phyloP scores from a whole-genome alignment of 2,888 invertebrate species.

The Drosophila robusta region DNA sequence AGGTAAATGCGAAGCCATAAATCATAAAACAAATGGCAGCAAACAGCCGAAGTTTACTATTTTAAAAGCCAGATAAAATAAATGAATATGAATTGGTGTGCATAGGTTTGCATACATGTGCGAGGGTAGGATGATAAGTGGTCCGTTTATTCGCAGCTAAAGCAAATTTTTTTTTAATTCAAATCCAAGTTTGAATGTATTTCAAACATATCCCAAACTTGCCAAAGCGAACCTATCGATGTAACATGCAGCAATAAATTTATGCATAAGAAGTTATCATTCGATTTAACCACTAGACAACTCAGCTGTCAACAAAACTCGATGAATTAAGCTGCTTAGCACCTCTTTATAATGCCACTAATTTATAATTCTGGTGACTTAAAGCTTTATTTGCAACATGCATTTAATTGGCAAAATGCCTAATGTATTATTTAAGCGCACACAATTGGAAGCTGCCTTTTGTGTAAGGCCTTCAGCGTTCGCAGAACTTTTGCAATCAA shows the following conservation, averaged over 20 bases:
- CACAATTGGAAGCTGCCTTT: not conserved
- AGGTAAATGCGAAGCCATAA: constrained; percentile 23
- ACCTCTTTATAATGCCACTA: not conserved
- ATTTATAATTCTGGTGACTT: not conserved
- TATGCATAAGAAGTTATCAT: too few species aligned
- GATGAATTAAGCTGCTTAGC: not conserved
- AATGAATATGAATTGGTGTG: constrained; percentile 2
- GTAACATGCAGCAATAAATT: too few species aligned
- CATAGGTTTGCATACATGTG: not conserved
- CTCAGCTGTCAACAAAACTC: not conserved
- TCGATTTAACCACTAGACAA: too few species aligned
- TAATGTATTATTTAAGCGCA: constrained; percentile 2
- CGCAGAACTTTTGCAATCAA: constrained; percentile 30
- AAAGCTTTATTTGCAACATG: not conserved
- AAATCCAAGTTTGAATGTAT: too few species aligned
- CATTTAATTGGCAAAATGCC: not conserved
- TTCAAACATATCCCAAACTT: too few species aligned
- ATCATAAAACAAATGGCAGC: constrained; percentile 20
- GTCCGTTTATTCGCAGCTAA: too few species aligned
- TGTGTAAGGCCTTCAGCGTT: not conserved
- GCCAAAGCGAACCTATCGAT: too few species aligned
- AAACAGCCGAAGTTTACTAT: constrained; percentile 1
- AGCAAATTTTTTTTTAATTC: too few species aligned
- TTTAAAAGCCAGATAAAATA: constrained; percentile 19
- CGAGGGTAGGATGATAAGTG: not conserved